These are phyloP conservation scores for Malacoraja senta DNA, from an alignment of 2,797 vertebrate genomes.

Conservation along the genomic window DNA sequence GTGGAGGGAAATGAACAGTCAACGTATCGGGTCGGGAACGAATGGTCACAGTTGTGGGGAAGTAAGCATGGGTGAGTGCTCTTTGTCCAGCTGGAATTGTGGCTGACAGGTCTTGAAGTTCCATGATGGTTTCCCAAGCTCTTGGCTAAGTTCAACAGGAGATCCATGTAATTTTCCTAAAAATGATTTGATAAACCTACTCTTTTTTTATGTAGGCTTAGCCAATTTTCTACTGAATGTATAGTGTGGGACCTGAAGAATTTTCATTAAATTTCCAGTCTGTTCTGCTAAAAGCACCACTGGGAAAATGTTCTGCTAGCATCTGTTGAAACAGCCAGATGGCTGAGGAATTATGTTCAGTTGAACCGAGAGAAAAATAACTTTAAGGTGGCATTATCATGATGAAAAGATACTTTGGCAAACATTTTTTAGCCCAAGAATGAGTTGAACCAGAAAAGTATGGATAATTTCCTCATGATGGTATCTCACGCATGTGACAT, in stretches of 20 bases:
- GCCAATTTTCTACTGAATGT: background rate
- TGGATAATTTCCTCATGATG: background rate
- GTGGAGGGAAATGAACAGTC: too few relatives aligned
- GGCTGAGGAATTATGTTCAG: background rate
- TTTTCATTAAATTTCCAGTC: background rate
- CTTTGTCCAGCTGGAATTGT: too few relatives aligned
- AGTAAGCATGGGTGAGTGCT: background rate
- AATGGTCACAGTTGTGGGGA: background rate
- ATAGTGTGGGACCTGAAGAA: background rate
- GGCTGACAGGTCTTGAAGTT: background rate
- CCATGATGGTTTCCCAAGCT: background rate
- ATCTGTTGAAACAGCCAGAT: background rate
- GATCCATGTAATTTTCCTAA: background rate
- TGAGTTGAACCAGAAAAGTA: background rate
- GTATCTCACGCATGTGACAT: background rate
- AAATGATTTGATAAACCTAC: background rate
- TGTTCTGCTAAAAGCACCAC: background rate
- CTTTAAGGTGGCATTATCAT: background rate
- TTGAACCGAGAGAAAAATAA: background rate
- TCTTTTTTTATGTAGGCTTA: background rate
- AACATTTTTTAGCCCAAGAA: slow-evolving; percentile 9
- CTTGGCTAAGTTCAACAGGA: background rate
- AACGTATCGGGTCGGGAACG: too few relatives aligned
- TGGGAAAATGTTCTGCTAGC: background rate
- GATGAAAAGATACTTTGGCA: background rate